Conservation (phyloP, 1,140 invertebrate genomes). For the Steinernema feltiae region DNA sequence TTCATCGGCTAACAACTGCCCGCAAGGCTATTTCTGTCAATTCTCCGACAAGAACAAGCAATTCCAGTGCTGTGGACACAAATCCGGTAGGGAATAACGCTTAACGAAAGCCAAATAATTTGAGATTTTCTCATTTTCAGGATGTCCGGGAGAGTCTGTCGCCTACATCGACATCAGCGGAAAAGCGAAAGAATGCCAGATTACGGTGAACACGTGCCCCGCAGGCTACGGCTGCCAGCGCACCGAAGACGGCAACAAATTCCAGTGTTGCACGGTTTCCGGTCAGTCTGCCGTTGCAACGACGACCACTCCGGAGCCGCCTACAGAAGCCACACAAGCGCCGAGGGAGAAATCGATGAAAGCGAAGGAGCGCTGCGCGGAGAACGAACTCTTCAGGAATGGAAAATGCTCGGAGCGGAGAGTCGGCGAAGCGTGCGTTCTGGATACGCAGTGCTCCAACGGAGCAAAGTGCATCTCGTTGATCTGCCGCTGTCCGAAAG, state of each 20-base stretch:
- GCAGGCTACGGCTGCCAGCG: conserved; percentile 35
- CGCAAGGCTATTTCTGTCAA: conserved; percentile 52
- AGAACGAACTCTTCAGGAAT: conserved; percentile 18
- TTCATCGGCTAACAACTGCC: conserved; percentile 45
- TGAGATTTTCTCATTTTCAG: conserved; percentile 21
- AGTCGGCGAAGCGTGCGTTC: conserved; percentile 25
- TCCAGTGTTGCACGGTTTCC: not conserved
- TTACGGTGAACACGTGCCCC: conserved; percentile 30
- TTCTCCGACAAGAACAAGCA: conserved; percentile 54
- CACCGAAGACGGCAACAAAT: conserved; percentile 20
- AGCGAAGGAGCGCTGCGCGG: conserved; percentile 21
- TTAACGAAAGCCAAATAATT: not conserved
- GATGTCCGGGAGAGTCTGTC: conserved; percentile 45
- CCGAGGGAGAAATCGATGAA: not conserved
- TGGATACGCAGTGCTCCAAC: conserved; percentile 22
- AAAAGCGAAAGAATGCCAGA: conserved; percentile 36
- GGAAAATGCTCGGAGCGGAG: conserved; percentile 22
- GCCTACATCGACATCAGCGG: conserved; percentile 43
- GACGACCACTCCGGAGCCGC: conserved; percentile 20
- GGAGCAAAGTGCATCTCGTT: conserved; percentile 21
- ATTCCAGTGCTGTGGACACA: conserved; percentile 54
- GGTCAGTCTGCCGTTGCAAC: not conserved
- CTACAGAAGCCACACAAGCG: not conserved
- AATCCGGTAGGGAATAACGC: conserved; percentile 34
- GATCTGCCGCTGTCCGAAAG: conserved; percentile 22